Percentiles rank a stretch among this genome's conserved stretches.
Conservation (phyloP, 2,797 vertebrate species). For the Australoheros facetus region DNA sequence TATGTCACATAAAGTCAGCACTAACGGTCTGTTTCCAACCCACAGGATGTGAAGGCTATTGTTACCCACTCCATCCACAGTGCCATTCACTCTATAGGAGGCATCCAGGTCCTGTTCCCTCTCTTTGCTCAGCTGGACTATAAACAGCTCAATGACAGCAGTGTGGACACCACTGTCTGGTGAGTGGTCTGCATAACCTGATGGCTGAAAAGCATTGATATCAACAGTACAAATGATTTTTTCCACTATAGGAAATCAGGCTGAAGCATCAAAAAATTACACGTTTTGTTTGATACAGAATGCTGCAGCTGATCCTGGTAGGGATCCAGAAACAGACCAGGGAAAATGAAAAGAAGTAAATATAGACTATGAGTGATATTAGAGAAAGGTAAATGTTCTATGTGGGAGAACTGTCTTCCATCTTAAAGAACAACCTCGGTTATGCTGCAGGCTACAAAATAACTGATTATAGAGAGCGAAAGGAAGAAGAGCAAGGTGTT, state of each 20-base stretch:
- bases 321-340: neutral
- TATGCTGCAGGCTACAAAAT: slow-evolving; percentile 26
- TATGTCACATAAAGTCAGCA: neutral
- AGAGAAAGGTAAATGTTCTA: slow-evolving; percentile 7
- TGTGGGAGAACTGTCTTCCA: slow-evolving; percentile 20
- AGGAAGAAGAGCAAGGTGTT: slow-evolving; percentile 12
- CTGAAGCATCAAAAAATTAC: neutral
- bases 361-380: neutral
- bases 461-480: slow-evolving; percentile 24
- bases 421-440: slow-evolving; percentile 24
- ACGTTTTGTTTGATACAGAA: neutral
- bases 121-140: slow-evolving; percentile 96
- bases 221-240: neutral
- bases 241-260: neutral
- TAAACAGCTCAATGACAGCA: slow-evolving; percentile 92
- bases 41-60: slow-evolving; percentile 96
- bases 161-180: slow-evolving; percentile 96
- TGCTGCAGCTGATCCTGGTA: neutral
- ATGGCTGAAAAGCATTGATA: neutral
- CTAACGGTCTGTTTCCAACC: slow-evolving; percentile 22
- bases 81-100: slow-evolving; percentile 96
- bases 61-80: slow-evolving; percentile 98
- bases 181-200: slow-evolving; percentile 70
- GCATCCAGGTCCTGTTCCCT: slow-evolving; percentile 96
- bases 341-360: neutral